Evolutionary conservation across 2,888 invertebrate species (phyloP).

Genomic region (Glyphotaelius pellucidus): DNA sequence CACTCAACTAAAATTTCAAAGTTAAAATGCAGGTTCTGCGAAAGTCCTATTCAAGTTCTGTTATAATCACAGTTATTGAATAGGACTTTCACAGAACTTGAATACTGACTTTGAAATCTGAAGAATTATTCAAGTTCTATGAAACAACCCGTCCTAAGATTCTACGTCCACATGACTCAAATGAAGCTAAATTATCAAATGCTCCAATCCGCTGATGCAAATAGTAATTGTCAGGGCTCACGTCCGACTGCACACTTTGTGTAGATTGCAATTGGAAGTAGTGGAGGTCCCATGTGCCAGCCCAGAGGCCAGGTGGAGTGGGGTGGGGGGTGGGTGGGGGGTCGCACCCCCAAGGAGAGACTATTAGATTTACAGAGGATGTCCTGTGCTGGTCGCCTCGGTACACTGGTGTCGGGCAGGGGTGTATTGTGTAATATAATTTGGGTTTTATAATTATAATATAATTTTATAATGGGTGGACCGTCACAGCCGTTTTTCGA

Average conservation of each 20-base stretch:
- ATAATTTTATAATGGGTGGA: no score
- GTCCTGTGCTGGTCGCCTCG: slow-evolving; percentile 63
- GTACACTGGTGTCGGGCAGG: slow-evolving; percentile 55
- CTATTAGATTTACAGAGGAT: slow-evolving; percentile 67
- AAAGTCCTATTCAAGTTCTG: no score
- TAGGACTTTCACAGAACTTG: no score
- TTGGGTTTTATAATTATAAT: no score
- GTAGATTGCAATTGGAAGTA: slow-evolving; percentile 34
- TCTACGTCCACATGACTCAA: background rate
- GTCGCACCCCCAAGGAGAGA: slow-evolving; percentile 56
- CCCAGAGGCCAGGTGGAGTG: background rate
- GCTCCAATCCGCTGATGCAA: slow-evolving; percentile 30
- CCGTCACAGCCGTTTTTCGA: no score
- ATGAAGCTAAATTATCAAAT: background rate
- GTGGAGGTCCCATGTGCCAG: slow-evolving; percentile 34
- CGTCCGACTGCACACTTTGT: slow-evolving; percentile 41
- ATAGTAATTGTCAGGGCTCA: slow-evolving; percentile 34
- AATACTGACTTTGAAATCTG: no score
- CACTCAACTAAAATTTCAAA: no score
- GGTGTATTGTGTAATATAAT: slow-evolving; percentile 8
- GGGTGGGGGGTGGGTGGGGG: background rate
- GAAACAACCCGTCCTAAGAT: no score
- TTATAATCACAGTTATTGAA: no score
- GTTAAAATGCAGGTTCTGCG: no score
- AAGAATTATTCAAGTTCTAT: no score